Conservation (phyloP, 2,888 invertebrate genomes). For the Capitulum mitella region DNA sequence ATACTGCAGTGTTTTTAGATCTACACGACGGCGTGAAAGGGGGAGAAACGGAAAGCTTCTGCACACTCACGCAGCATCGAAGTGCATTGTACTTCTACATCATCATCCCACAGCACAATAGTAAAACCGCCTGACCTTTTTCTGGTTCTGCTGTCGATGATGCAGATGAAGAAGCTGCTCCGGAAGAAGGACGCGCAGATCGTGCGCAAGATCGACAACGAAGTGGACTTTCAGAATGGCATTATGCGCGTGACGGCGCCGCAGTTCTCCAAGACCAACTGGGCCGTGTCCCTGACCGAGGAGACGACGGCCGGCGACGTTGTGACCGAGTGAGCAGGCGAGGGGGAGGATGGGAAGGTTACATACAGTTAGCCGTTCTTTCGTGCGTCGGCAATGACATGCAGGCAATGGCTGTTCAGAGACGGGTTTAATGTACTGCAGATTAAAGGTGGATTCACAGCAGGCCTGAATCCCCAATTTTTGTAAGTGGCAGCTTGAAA, state of each 20-base stretch:
- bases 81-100: no score
- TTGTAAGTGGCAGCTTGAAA: no score
- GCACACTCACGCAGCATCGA: no score
- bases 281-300: constrained; percentile 44
- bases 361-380: no score
- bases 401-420: no score
- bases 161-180: not conserved
- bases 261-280: constrained; percentile 42
- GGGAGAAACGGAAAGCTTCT: no score
- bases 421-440: not conserved
- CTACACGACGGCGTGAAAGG: no score
- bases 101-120: no score
- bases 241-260: constrained; percentile 42
- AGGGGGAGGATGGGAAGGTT: no score
- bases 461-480: no score
- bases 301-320: constrained; percentile 48
- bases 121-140: not conserved
- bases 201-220: constrained; percentile 39
- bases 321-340: constrained; percentile 29
- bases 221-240: constrained; percentile 41
- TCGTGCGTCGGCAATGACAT: no score
- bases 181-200: not conserved
- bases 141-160: not conserved
- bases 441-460: no score
- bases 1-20: not conserved